A percentile compares a stretch with the other conserved stretches of the same genome.
Conservation (phyloP, 1,140 invertebrate species). For the Penaeus vannamei region DNA sequence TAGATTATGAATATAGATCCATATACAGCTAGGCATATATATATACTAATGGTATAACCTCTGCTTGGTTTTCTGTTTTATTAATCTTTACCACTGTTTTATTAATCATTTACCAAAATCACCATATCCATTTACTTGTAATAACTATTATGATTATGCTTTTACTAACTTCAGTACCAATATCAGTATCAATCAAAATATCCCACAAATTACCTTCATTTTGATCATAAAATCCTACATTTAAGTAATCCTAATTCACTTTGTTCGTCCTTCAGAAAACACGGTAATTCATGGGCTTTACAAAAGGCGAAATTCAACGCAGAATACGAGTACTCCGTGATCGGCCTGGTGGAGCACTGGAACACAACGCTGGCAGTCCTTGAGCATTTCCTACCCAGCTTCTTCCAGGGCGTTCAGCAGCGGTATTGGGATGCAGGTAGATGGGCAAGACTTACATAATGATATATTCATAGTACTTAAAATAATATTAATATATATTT, state of each 20-base stretch:
- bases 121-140: too few relatives aligned
- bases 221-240: neutral
- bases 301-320: constrained; percentile 86
- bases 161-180: too few relatives aligned
- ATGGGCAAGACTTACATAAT: constrained; percentile 43
- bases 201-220: too few relatives aligned
- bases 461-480: too few relatives aligned
- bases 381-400: constrained; percentile 86
- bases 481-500: constrained; percentile 37
- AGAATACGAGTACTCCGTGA: constrained; percentile 87
- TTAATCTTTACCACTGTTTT: too few relatives aligned
- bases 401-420: constrained; percentile 83
- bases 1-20: too few relatives aligned
- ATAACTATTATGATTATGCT: too few relatives aligned
- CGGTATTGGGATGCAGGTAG: constrained; percentile 82
- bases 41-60: too few relatives aligned
- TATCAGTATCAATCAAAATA: too few relatives aligned
- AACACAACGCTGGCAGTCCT: constrained; percentile 86
- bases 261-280: constrained; percentile 77
- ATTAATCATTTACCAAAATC: too few relatives aligned
- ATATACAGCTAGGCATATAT: too few relatives aligned
- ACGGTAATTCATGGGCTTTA: constrained; percentile 84
- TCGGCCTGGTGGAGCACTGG: constrained; percentile 88
- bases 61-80: too few relatives aligned
- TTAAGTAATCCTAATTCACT: neutral